phyloP scores from a whole-genome alignment of 2,113 vertebrate genomes.

The Mola mola region DNA sequence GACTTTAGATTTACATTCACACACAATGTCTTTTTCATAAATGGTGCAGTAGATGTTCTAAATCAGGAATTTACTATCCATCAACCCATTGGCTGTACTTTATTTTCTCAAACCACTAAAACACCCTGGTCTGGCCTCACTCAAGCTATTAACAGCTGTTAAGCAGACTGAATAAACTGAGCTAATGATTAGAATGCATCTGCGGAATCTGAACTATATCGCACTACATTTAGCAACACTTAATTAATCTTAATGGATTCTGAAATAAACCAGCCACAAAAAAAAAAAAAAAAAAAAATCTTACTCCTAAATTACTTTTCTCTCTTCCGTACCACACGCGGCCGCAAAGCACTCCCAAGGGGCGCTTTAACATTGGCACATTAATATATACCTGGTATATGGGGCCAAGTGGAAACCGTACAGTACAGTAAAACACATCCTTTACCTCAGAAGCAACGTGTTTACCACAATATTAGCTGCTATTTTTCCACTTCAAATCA shows the following conservation, averaged over 20 bases:
- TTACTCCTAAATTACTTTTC: constrained; percentile 73
- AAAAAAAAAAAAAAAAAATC: constrained; percentile 59
- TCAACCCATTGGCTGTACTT: constrained; percentile 26
- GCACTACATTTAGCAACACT: constrained; percentile 72
- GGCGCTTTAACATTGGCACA: constrained; percentile 41
- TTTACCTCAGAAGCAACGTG: constrained; percentile 8
- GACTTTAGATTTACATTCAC: constrained; percentile 47
- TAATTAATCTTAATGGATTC: constrained; percentile 83
- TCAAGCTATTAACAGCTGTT: constrained; percentile 71
- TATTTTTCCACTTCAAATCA: constrained; percentile 17
- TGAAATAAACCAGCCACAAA: constrained; percentile 75
- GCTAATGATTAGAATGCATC: constrained; percentile 75
- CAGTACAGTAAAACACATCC: background rate
- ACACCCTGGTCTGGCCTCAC: constrained; percentile 59
- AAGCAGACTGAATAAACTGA: constrained; percentile 60
- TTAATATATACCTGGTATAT: constrained; percentile 40
- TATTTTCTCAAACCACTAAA: constrained; percentile 63
- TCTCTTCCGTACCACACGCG: constrained; percentile 46
- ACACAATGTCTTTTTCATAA: constrained; percentile 43
- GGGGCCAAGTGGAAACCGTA: constrained; percentile 19
- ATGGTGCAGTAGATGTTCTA: constrained; percentile 24
- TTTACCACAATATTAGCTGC: constrained; percentile 47
- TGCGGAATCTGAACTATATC: constrained; percentile 66
- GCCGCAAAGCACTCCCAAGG: constrained; percentile 54
- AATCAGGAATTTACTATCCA: constrained; percentile 46